Percentiles rank a stretch among this genome's conserved stretches.
Evolutionary conservation across 92 coral and sea anemone species (phyloP).

Genomic region (Siderastrea siderea): DNA sequence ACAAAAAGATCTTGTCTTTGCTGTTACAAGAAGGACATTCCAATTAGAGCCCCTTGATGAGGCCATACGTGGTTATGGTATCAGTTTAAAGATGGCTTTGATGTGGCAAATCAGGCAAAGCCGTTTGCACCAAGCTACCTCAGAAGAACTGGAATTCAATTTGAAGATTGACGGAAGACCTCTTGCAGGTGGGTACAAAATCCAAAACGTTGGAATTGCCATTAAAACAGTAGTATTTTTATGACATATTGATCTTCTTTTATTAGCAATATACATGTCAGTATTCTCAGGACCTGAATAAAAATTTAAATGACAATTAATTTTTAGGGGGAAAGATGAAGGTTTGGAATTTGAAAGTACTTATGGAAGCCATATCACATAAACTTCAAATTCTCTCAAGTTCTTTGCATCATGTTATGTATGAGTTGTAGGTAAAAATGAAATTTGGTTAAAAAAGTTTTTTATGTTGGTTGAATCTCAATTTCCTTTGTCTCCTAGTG

Average conservation of each 20-base stretch:
- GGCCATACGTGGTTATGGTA: conserved; percentile 49
- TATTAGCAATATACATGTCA: too few relatives aligned
- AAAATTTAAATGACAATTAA: background rate
- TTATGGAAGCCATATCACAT: too few relatives aligned
- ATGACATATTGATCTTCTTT: too few relatives aligned
- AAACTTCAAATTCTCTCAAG: too few relatives aligned
- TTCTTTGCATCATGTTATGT: too few relatives aligned
- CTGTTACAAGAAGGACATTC: conserved; percentile 43
- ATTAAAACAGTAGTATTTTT: background rate
- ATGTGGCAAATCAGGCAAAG: conserved; percentile 55
- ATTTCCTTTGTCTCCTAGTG: too few relatives aligned
- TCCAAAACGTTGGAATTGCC: background rate
- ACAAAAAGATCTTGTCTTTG: conserved; percentile 54
- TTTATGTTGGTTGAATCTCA: too few relatives aligned
- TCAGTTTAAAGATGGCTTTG: conserved; percentile 26
- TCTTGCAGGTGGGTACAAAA: conserved; percentile 48
- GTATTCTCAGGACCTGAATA: background rate
- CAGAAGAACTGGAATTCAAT: conserved; percentile 44
- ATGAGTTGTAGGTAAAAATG: too few relatives aligned
- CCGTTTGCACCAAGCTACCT: conserved; percentile 41
- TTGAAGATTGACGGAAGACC: conserved; percentile 64
- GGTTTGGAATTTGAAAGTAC: too few relatives aligned
- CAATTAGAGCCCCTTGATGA: conserved; percentile 41
- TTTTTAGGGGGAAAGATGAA: background rate
- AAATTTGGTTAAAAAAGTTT: too few relatives aligned